phyloP scores from a whole-genome alignment of 1,140 invertebrate species.

The Magallana ariakensis region DNA sequence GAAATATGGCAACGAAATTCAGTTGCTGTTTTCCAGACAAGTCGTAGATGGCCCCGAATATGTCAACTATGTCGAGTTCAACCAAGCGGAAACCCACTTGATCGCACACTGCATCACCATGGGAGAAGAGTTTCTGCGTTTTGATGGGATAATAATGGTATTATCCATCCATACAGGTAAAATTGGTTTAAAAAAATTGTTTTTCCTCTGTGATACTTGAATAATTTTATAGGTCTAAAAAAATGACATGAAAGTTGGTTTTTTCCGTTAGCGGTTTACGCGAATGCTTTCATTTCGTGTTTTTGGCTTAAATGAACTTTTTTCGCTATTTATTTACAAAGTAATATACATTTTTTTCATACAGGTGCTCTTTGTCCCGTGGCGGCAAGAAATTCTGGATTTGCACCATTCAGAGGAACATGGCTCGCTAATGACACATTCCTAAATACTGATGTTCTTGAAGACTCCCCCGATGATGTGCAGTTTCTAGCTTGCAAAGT shows the following conservation, averaged over 20 bases:
- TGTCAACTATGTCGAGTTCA: conserved; percentile 45
- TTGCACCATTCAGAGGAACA: conserved; percentile 25
- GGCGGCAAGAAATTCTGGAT: neutral
- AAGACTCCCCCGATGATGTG: neutral
- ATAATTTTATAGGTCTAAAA: too few relatives aligned
- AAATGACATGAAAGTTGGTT: too few relatives aligned
- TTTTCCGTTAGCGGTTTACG: too few relatives aligned
- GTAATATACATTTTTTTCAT: neutral
- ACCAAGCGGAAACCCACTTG: conserved; percentile 44
- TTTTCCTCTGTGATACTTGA: too few relatives aligned
- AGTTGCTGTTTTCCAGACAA: neutral
- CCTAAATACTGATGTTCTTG: neutral
- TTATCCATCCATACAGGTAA: neutral
- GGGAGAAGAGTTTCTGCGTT: neutral
- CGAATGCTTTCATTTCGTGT: too few relatives aligned
- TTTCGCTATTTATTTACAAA: too few relatives aligned
- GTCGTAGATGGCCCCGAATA: neutral
- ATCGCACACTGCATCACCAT: neutral
- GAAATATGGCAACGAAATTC: neutral
- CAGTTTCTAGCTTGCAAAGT: neutral
- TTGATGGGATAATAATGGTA: neutral
- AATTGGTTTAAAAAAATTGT: neutral
- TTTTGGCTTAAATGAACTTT: too few relatives aligned
- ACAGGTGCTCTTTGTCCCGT: neutral
- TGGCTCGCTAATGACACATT: conserved; percentile 39